phyloP scores from a whole-genome alignment of 1,140 invertebrate species.

The Euwallacea fornicatus region DNA sequence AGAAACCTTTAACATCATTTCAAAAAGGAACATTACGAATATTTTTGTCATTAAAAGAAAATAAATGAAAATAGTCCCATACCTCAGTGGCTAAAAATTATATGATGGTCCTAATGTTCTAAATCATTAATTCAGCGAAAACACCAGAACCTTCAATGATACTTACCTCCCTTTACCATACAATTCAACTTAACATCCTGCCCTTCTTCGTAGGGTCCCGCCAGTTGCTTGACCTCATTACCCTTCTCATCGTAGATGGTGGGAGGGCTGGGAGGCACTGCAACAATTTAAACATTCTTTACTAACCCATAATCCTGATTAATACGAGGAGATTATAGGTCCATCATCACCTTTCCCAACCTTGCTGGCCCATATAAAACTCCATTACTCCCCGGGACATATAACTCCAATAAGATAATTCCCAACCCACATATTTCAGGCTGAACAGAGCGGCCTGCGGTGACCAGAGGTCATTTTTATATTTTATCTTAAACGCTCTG shows the following conservation, averaged over 20 bases:
- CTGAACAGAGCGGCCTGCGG: slow-evolving; percentile 6
- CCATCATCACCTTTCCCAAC: too few relatives aligned
- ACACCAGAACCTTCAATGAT: too few relatives aligned
- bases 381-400: not conserved
- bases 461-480: slow-evolving; percentile 22
- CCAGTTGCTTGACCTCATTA: slow-evolving; percentile 66
- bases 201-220: slow-evolving; percentile 85
- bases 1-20: not conserved
- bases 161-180: slow-evolving; percentile 79
- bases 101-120: too few relatives aligned
- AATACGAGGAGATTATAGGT: too few relatives aligned
- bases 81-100: too few relatives aligned
- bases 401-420: slow-evolving; percentile 22
- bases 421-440: slow-evolving; percentile 21
- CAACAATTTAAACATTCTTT: slow-evolving; percentile 47
- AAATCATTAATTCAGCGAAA: too few relatives aligned
- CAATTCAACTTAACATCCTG: slow-evolving; percentile 79
- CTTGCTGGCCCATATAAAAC: not conserved
- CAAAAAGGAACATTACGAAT: not conserved
- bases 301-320: not conserved
- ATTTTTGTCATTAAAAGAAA: not conserved
- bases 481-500: slow-evolving; percentile 23
- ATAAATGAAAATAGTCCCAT: too few relatives aligned
- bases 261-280: slow-evolving; percentile 81
- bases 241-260: slow-evolving; percentile 79